Evolutionary conservation across 1,140 invertebrate genomes (phyloP).

Genomic region (Helicoverpa armigera): DNA sequence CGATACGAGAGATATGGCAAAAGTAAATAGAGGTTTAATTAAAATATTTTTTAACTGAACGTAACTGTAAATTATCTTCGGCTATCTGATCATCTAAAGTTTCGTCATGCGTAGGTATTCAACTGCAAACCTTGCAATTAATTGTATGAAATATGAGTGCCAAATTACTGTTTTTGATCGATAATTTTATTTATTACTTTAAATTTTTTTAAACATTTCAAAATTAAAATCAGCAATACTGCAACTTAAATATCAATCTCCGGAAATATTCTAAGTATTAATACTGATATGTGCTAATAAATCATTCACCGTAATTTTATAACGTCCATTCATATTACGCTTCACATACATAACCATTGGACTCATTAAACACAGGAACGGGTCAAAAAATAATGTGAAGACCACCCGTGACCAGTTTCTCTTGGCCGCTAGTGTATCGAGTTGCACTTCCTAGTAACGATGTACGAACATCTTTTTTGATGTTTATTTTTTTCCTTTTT

Average conservation of each 20-base stretch:
- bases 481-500: constrained; percentile 36
- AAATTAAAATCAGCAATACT: neutral
- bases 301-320: constrained; percentile 41
- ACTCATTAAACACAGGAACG: constrained; percentile 65
- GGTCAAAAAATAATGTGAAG: constrained; percentile 56
- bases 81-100: constrained; percentile 15
- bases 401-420: constrained; percentile 67
- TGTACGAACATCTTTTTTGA: constrained; percentile 27
- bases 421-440: constrained; percentile 32
- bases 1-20: constrained; percentile 39
- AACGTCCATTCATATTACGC: constrained; percentile 52
- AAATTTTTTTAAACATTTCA: neutral
- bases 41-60: constrained; percentile 45
- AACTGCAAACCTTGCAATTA: constrained; percentile 30
- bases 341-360: constrained; percentile 50
- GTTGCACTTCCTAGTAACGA: constrained; percentile 58
- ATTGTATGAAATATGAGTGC: neutral
- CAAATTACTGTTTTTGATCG: constrained; percentile 3
- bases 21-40: constrained; percentile 48
- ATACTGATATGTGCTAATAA: neutral
- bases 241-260: neutral
- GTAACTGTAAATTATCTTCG: constrained; percentile 39
- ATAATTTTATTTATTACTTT: constrained; percentile 2
- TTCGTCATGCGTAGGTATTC: constrained; percentile 16
- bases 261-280: neutral